These are phyloP conservation scores for Omphaloscelis lunosa DNA, from an alignment of 2,888 invertebrate species.

Conservation along the genomic window DNA sequence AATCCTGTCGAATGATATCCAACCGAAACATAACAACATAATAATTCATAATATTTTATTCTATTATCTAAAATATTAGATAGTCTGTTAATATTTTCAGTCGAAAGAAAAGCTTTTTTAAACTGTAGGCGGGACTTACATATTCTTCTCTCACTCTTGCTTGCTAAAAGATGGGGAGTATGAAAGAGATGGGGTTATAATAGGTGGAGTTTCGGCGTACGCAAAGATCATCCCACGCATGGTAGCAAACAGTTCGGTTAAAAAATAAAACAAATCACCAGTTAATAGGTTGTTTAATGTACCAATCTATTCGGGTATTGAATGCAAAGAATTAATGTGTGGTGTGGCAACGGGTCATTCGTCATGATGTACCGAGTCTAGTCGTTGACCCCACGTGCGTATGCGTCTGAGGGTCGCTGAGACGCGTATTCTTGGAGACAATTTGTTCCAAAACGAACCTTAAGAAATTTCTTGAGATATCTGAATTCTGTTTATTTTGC, in stretches of 20 bases:
- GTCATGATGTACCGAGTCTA: constrained; percentile 53
- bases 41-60: constrained; percentile 70
- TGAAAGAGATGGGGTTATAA: constrained; percentile 69
- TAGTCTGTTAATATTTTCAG: constrained; percentile 55
- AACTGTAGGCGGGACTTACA: constrained; percentile 63
- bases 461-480: background rate
- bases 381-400: constrained; percentile 30
- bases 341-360: constrained; percentile 60
- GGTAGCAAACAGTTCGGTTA: constrained; percentile 70
- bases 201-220: constrained; percentile 77
- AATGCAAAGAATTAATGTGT: constrained; percentile 67
- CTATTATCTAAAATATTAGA: constrained; percentile 59
- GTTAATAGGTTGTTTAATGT: constrained; percentile 77
- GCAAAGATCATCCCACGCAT: constrained; percentile 77
- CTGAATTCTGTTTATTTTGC: background rate
- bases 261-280: constrained; percentile 79
- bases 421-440: constrained; percentile 29
- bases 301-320: constrained; percentile 68
- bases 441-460: constrained; percentile 4
- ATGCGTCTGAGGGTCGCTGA: constrained; percentile 10
- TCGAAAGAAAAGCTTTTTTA: constrained; percentile 66
- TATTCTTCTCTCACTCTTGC: constrained; percentile 64
- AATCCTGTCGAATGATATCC: constrained; percentile 70
- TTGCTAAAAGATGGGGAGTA: constrained; percentile 1
- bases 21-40: constrained; percentile 67